A percentile compares a stretch with the other conserved stretches of the same genome.
Evolutionary conservation across 2,113 vertebrate species (phyloP).

Genomic region (Scophthalmus maximus): DNA sequence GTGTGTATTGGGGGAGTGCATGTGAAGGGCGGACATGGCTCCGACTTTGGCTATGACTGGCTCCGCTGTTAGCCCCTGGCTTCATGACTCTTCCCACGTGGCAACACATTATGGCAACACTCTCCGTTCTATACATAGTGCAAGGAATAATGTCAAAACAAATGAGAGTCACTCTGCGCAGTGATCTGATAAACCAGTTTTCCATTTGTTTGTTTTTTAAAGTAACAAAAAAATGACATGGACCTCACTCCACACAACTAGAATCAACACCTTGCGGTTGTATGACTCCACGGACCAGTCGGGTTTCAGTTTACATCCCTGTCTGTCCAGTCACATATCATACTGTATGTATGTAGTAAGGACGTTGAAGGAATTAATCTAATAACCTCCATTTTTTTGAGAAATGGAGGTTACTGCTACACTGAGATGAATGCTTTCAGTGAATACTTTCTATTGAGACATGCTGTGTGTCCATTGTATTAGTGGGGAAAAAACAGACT

Average conservation of each 20-base stretch:
- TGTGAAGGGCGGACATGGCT: constrained; percentile 68
- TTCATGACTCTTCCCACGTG: constrained; percentile 74
- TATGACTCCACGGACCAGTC: not conserved
- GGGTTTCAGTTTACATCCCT: not conserved
- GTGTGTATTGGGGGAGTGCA: constrained; percentile 50
- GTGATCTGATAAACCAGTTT: constrained; percentile 46
- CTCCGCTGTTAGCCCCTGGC: constrained; percentile 68
- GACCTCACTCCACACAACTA: not conserved
- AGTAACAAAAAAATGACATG: constrained; percentile 27
- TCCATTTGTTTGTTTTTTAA: not conserved
- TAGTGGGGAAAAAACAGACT: too few species aligned
- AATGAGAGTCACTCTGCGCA: constrained; percentile 51
- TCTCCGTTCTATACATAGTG: constrained; percentile 62
- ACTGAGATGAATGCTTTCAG: too few species aligned
- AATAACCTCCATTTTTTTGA: too few species aligned
- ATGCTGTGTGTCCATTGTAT: too few species aligned
- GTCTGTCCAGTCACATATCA: not conserved
- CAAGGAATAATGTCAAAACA: constrained; percentile 58
- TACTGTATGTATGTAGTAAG: not conserved
- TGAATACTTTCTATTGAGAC: too few species aligned
- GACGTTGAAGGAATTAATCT: not conserved
- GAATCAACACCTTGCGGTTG: not conserved
- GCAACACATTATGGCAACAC: constrained; percentile 73
- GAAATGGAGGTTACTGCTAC: too few species aligned
- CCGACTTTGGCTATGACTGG: constrained; percentile 71